Evolutionary conservation across 2,113 vertebrate species (phyloP), one percentile per base, ranked within the genome.

Genomic region (Trinectes maculatus): DNA sequence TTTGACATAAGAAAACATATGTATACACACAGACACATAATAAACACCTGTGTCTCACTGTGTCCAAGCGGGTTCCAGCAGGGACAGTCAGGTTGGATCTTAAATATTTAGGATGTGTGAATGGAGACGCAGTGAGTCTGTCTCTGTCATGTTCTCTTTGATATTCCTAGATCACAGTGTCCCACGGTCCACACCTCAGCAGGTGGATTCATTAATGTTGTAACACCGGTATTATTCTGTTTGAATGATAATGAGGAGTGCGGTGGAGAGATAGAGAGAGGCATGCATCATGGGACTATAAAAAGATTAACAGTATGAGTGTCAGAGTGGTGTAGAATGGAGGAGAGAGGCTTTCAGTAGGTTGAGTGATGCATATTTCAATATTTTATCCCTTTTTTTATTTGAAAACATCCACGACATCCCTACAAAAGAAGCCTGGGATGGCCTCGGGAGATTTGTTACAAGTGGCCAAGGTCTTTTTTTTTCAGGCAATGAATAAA

Each of bases 121-220:
- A 58, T n/a, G 37, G 39, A 40, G 25, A 31, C 37, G 31, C 44
- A 3, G 47, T 3, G 8, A 39, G 49, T 47, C 31, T 39, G 18
- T 49, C 28, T 59, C 25, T 5, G 3, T 34, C 70, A 57, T 39
- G 29, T 61, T 68, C 40, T 46, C 67, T 79, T 71, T 85, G 63
- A 79, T 74, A 66, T 46, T 47, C 28, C 36, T 49, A 39, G 34
- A 72, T 82, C 82, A 74, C 64, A 73, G 63, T 33, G 39, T 46
- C 48, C 59, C 71, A 31, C 24, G 34, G 57, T 51, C 44, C 64
- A 24, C 55, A 25, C 22, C 47, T 1, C 71, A 76, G 75, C 71
- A 58, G 68, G 72, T 51, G 52, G 39, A 47, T 42, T 73, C 67
- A 74, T 82, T 74, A 77, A 64, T 64, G 54, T 53, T 71, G 69